phyloP scores from a whole-genome alignment of 2,113 vertebrate genomes.

The Campylorhamphus procurvoides region DNA sequence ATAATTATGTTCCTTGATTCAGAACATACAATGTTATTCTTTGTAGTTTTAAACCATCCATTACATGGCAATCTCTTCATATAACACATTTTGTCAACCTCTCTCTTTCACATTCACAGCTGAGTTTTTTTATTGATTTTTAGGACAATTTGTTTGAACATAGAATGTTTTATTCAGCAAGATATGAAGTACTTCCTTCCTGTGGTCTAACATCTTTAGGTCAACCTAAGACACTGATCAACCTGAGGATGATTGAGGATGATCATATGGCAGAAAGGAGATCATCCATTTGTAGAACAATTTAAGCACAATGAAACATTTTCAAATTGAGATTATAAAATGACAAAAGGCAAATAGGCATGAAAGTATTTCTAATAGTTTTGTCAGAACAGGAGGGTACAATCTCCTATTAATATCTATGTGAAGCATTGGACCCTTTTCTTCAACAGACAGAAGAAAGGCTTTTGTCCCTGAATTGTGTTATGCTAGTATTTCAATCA shows the following conservation, averaged over 20 bases:
- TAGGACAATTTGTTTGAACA: background rate
- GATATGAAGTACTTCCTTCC: background rate
- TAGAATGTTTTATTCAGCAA: background rate
- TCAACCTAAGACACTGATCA: background rate
- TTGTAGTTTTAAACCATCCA: background rate
- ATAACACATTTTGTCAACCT: background rate
- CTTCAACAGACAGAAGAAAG: background rate
- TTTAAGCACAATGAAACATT: background rate
- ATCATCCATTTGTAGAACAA: background rate
- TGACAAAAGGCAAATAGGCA: background rate
- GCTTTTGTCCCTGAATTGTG: background rate
- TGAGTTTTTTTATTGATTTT: conserved; percentile 5
- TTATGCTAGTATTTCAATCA: background rate
- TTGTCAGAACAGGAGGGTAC: background rate
- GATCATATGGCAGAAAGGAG: background rate
- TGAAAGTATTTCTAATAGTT: background rate
- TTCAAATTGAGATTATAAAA: background rate
- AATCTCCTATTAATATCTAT: background rate
- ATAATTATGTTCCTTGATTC: background rate
- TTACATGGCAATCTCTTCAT: background rate
- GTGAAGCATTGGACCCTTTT: background rate
- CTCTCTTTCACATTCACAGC: background rate
- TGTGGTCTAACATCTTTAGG: background rate
- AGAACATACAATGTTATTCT: background rate
- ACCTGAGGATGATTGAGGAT: background rate